These are phyloP conservation scores for Chamaetylas fuelleborni DNA, from an alignment of 2,113 vertebrate genomes.

Conservation along the genomic window DNA sequence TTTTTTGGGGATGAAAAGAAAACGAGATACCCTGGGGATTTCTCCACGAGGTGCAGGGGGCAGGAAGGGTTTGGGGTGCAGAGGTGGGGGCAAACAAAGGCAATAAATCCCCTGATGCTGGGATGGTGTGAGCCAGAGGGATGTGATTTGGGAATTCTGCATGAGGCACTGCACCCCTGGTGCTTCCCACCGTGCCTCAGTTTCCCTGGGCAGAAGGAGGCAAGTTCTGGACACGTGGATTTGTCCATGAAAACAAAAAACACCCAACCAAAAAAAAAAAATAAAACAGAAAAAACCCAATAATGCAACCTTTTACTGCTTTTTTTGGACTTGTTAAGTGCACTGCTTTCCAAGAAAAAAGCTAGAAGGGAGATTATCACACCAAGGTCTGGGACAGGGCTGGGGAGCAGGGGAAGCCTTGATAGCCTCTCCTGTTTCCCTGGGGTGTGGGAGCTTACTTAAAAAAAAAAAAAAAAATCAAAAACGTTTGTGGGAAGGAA, in stretches of 20 bases:
- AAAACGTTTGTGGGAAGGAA: not conserved
- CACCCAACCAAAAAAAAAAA: too few relatives aligned
- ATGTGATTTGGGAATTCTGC: not conserved
- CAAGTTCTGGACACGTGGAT: rapidly evolving
- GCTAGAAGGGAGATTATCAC: not conserved
- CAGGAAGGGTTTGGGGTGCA: not conserved
- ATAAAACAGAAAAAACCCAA: too few relatives aligned
- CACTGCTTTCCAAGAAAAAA: not conserved
- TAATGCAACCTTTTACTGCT: not conserved
- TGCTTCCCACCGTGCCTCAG: not conserved
- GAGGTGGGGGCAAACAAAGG: not conserved
- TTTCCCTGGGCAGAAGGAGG: not conserved
- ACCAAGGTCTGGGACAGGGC: too few relatives aligned
- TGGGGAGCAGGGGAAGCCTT: too few relatives aligned
- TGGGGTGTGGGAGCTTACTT: not conserved
- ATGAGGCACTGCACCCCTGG: not conserved
- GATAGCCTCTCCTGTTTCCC: not conserved
- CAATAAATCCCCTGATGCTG: not conserved
- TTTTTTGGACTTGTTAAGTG: not conserved
- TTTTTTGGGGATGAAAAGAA: slow-evolving; percentile 80
- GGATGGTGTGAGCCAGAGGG: not conserved
- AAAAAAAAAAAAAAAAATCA: too few relatives aligned
- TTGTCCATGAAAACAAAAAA: not conserved
- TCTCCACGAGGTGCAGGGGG: too few relatives aligned
- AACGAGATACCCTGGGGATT: rapidly evolving